Evolutionary conservation across 2,113 vertebrate species (phyloP), one percentile per base, ranked within the genome.

Genomic region (Emydura subglobosa): DNA sequence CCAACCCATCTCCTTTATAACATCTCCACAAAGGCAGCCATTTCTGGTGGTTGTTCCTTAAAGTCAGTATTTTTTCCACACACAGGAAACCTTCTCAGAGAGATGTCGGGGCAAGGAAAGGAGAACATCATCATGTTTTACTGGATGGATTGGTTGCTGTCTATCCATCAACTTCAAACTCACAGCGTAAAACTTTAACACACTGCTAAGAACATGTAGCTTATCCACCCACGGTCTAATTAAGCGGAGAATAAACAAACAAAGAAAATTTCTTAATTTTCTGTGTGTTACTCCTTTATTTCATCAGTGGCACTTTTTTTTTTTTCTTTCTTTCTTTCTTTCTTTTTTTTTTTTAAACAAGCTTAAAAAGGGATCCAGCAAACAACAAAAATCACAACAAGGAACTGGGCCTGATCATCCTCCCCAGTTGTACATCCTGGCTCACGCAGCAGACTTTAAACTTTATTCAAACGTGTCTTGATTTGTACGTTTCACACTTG

Each of bases 101-200:
- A 85, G 10, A 42, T 0, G 0, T 61, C 11, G 6, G 3, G 72
- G 0, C 39, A 88, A n/a, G 59, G 79, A 82, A 88, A 6, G 2
- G 8, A n/a, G 79, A 61, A 61, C 59, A 14, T 1, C 13, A 12
- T 16, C 59, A 31, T 61, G 59, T 29, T 59, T 61, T 61, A 61
- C 27, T 61, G 59, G 59, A 61, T 61, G 24, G 51, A 76, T 3
- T 76, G 72, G 59, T 31, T 91, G 54, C 47, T 94, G 88, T 12
- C 5, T 88, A 72, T 85, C 90, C 2, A 76, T 79, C 76, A 50
- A 59, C 7, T 16, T 76, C 39, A 82, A 27, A 59, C 17, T 86
- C 65, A 47, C 42, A 94, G 89, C 34, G 79, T 21, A 84, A 89
- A 84, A 25, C 2, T 44, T 85, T 55, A 81, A 50, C 6, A 5